A percentile compares a stretch with the other conserved stretches of the same genome.
These are phyloP conservation scores for Helleia helle DNA, from an alignment of 2,888 invertebrate species.

Conservation along the genomic window DNA sequence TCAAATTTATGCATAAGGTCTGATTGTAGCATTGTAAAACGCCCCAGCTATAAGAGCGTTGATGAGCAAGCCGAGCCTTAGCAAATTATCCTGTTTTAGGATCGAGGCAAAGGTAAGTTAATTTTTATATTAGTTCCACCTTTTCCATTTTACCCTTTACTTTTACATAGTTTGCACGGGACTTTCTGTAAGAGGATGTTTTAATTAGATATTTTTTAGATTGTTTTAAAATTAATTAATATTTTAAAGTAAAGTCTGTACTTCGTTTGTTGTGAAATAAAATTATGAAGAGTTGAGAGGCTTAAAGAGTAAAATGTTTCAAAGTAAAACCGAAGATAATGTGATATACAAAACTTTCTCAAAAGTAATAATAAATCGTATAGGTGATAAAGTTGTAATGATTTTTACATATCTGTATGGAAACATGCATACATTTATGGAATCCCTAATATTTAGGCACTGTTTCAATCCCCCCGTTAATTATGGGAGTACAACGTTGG, in stretches of 20 bases:
- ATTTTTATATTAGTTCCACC: conserved; percentile 18
- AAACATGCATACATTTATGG: too few relatives aligned
- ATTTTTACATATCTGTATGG: too few relatives aligned
- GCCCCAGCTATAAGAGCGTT: conserved; percentile 36
- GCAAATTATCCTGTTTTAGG: conserved; percentile 59
- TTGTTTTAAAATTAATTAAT: conserved; percentile 1
- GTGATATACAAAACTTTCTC: too few relatives aligned
- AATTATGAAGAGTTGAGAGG: too few relatives aligned
- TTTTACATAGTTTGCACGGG: conserved; percentile 4
- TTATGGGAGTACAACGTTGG: too few relatives aligned
- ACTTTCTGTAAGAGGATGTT: conserved; percentile 6
- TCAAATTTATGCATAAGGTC: conserved; percentile 74
- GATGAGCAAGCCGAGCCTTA: conserved; percentile 43
- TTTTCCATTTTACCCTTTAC: conserved; percentile 10
- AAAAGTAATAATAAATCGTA: too few relatives aligned
- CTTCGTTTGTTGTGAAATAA: conserved; percentile 1
- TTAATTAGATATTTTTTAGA: conserved; percentile 4
- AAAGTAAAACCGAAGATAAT: too few relatives aligned
- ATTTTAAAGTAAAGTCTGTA: conserved; percentile 1
- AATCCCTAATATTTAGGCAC: too few relatives aligned
- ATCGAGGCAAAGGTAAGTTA: conserved; percentile 39
- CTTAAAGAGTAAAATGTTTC: too few relatives aligned
- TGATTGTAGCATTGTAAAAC: conserved; percentile 56
- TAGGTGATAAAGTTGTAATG: too few relatives aligned
- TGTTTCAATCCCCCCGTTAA: too few relatives aligned